Percentiles rank a stretch among this genome's conserved stretches.
phyloP scores from a whole-genome alignment of 2,888 invertebrate species.

The Hemicrepidius hirtus region DNA sequence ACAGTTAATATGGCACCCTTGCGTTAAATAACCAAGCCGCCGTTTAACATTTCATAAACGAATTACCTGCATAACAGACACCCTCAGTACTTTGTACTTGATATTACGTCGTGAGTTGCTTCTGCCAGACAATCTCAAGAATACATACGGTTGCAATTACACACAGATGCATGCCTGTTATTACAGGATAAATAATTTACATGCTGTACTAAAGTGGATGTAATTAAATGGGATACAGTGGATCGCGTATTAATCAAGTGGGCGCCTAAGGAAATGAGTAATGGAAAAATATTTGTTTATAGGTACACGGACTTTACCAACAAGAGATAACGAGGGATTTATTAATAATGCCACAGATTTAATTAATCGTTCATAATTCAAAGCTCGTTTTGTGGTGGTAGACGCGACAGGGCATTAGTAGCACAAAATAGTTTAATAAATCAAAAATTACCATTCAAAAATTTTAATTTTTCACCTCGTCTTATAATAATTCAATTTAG shows the following conservation, averaged over 20 bases:
- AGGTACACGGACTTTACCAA: slow-evolving; percentile 1
- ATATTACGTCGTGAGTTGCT: background rate
- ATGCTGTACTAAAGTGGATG: background rate
- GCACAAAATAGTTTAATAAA: background rate
- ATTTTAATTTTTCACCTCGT: too few relatives aligned
- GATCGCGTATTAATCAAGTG: slow-evolving; percentile 4
- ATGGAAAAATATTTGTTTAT: background rate
- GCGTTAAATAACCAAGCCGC: slow-evolving; percentile 13
- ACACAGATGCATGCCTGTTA: background rate
- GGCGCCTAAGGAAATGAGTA: background rate
- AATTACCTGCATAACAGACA: slow-evolving; percentile 13
- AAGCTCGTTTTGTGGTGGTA: background rate
- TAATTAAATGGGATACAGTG: background rate
- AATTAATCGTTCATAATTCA: slow-evolving; percentile 26
- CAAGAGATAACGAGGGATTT: slow-evolving; percentile 6
- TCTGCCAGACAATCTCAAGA: slow-evolving; percentile 1
- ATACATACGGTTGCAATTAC: background rate
- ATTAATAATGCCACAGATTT: slow-evolving; percentile 14
- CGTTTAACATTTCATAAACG: slow-evolving; percentile 20
- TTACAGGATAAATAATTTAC: background rate
- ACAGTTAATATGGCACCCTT: background rate
- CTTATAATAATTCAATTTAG: too few relatives aligned
- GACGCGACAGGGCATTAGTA: background rate
- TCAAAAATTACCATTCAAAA: background rate
- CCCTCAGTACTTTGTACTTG: background rate